Percentiles rank a stretch among this genome's conserved stretches.
phyloP scores from a whole-genome alignment of 1,140 invertebrate genomes.

The Brachystomella parvula region DNA sequence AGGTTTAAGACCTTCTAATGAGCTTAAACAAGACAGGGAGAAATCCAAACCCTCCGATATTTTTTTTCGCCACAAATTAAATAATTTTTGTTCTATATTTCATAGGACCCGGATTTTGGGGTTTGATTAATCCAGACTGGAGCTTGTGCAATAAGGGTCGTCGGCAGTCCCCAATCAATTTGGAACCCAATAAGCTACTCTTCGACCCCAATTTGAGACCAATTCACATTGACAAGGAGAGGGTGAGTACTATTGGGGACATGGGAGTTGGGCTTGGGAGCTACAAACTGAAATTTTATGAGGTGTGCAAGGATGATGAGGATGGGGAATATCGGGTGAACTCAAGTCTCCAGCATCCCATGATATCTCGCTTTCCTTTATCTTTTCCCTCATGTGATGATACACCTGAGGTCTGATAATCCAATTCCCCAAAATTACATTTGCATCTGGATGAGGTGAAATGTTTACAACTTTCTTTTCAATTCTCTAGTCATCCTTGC shows the following conservation, averaged over 20 bases:
- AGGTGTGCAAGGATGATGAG: background rate
- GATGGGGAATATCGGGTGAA: background rate
- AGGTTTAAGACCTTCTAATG: slow-evolving; percentile 3
- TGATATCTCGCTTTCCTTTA: no score
- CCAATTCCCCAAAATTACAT: no score
- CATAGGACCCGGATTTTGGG: slow-evolving; percentile 95
- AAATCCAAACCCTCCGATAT: background rate
- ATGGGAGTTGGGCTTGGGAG: background rate
- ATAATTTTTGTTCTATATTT: slow-evolving; percentile 33
- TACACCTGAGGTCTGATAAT: no score
- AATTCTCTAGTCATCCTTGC: no score
- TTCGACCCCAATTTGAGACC: slow-evolving; percentile 86
- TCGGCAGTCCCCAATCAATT: slow-evolving; percentile 89
- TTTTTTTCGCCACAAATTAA: no score
- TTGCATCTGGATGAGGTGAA: no score
- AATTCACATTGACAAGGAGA: slow-evolving; percentile 80
- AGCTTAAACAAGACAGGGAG: background rate
- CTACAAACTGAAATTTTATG: background rate
- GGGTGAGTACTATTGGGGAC: slow-evolving; percentile 57
- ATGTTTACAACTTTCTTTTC: no score
- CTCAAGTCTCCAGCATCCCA: background rate
- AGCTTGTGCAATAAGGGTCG: slow-evolving; percentile 86
- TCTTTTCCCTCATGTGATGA: no score
- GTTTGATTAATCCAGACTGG: slow-evolving; percentile 93
- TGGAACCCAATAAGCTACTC: slow-evolving; percentile 82